These are phyloP conservation scores for Lydus trimaculatus DNA, from an alignment of 2,888 invertebrate species.

Conservation along the genomic window DNA sequence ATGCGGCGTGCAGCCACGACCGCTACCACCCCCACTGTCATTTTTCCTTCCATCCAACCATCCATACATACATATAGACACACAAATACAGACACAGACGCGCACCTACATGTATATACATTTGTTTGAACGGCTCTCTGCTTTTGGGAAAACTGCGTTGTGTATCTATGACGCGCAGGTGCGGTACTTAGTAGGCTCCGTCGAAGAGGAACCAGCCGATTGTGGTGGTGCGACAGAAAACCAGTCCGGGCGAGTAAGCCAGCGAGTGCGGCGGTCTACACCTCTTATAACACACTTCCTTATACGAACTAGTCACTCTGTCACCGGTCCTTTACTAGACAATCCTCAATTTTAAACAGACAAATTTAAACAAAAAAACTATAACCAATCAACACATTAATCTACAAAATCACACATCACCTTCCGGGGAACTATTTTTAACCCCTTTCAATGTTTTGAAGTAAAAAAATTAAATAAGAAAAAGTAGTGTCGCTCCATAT, in stretches of 20 bases:
- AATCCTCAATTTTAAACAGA: constrained; percentile 23
- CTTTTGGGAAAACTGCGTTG: constrained; percentile 35
- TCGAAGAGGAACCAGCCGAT: constrained; percentile 44
- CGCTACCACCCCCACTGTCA: constrained; percentile 31
- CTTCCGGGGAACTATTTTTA: constrained; percentile 30
- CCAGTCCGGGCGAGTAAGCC: constrained; percentile 65
- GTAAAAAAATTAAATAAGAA: background rate
- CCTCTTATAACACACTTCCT: constrained; percentile 54
- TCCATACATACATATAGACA: background rate
- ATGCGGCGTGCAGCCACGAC: constrained; percentile 42
- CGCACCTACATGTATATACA: background rate
- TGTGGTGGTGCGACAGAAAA: constrained; percentile 58
- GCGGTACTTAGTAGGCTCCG: constrained; percentile 29
- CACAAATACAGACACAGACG: background rate
- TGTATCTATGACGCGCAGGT: constrained; percentile 33
- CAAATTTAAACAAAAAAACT: background rate
- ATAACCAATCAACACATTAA: background rate
- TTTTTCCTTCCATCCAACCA: background rate
- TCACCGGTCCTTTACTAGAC: constrained; percentile 50
- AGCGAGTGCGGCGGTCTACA: constrained; percentile 67
- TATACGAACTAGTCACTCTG: constrained; percentile 56
- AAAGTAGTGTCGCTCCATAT: background rate
- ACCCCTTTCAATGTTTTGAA: constrained; percentile 11
- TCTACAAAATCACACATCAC: constrained; percentile 18
- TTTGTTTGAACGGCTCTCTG: constrained; percentile 8